Base-by-base conservation (phyloP, 2,888 invertebrate genomes). In the Subacronicta megacephala region DNA sequence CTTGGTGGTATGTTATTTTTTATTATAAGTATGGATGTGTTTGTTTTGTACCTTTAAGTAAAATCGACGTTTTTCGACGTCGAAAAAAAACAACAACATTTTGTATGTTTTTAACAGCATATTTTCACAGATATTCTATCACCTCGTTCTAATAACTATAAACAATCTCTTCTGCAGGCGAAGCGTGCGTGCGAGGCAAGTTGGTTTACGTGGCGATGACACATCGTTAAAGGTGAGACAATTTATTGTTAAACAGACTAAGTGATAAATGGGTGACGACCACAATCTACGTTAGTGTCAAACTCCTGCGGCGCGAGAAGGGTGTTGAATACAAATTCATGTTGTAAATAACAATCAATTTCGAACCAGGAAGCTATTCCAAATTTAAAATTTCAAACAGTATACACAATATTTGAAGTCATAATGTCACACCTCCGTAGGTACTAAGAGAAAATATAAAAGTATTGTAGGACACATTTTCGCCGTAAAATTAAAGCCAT, bases 161-260 rank as follows among this genome's bases (percentile, higher is more conserved):
- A 57, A 68, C 69, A 62, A 49, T 42, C 35, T 9, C 18, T 45
- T 42, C 7, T 69, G 57, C 69, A 68, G 37, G 13, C 26, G 9
- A 29, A 40, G 57, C 57, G 64, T 69, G 69, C 65, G 70, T 66
- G 70, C 47, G 64, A 35, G 55, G 38, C 43, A 42, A n/a, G 31
- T 29, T 42, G 63, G 64, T 58, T 69, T 46, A 29, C 58, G 43
- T 37, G 38, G 57, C 63, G 64, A 47, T 69, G 65, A 69, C 65
- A 66, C 64, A 37, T 66, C 64, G 64, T 66, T 69, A 69, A 55
- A 69, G 65, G 65, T 66, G 36, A 43, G 43, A 58, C 64, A 63
- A 66, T 66, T 66, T 66, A 65, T 65, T 69, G 52, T 52, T 41
- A 47, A 69, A 33, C 70, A 69, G 69, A 63, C 63, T 56, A 69